A percentile compares a stretch with the other conserved stretches of the same genome.
These are phyloP conservation scores for Drosophila kuntzei DNA, from an alignment of 2,888 invertebrate species.

Conservation along the genomic window DNA sequence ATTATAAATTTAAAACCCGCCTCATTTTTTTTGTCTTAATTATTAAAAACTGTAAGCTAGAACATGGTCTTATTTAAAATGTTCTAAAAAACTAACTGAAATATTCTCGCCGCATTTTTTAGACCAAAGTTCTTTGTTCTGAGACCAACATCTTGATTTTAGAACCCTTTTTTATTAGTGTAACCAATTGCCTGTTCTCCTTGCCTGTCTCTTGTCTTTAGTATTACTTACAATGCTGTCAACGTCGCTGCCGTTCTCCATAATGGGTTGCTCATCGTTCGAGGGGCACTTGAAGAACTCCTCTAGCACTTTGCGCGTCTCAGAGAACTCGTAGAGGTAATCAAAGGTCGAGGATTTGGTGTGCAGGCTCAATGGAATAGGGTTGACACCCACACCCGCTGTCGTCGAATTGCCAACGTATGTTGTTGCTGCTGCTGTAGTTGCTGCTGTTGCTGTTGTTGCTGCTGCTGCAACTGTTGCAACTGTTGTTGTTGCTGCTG, in stretches of 20 bases:
- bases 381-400: constrained; percentile 4
- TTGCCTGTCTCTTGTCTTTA: background rate
- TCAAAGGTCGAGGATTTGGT: constrained; percentile 90
- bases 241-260: constrained; percentile 85
- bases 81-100: too few species aligned
- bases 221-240: constrained; percentile 84
- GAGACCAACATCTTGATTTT: too few species aligned
- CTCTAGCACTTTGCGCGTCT: constrained; percentile 95
- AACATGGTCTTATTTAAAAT: too few species aligned
- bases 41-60: too few species aligned
- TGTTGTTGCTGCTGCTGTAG: constrained; percentile 19
- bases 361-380: constrained; percentile 72
- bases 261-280: constrained; percentile 87
- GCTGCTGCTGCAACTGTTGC: constrained; percentile 27
- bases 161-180: too few species aligned
- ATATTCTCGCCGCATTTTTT: too few species aligned
- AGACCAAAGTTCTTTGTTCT: too few species aligned
- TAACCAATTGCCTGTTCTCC: too few species aligned
- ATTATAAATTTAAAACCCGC: too few species aligned
- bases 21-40: too few species aligned
- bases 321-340: constrained; percentile 95
- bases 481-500: constrained; percentile 4
- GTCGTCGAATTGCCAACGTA: constrained; percentile 40
- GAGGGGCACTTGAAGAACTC: constrained; percentile 93
- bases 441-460: background rate